Percentiles rank a stretch among this genome's conserved stretches.
phyloP scores from a whole-genome alignment of 2,888 invertebrate genomes.

The Amiota minor region DNA sequence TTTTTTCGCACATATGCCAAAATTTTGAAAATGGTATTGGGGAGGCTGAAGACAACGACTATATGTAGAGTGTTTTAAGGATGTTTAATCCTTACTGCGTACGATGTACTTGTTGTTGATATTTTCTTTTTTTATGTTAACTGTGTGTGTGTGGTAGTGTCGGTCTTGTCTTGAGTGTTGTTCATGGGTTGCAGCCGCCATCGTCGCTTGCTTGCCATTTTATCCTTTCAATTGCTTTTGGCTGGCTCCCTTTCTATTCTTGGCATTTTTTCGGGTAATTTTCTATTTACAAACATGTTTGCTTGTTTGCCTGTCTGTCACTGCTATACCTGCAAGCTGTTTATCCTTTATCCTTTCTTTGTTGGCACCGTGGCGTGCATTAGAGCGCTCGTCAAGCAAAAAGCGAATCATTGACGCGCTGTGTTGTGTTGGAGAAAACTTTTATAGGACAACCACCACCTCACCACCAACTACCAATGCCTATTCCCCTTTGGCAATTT shows the following conservation, averaged over 20 bases:
- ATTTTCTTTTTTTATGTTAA: constrained; percentile 11
- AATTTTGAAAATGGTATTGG: background rate
- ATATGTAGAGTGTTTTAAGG: background rate
- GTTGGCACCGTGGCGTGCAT: constrained; percentile 23
- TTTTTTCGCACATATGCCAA: constrained; percentile 21
- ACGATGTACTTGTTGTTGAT: background rate
- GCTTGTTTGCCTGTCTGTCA: constrained; percentile 27
- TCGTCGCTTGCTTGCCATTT: constrained; percentile 18
- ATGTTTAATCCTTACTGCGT: constrained; percentile 24
- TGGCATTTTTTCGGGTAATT: constrained; percentile 24
- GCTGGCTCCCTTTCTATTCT: background rate
- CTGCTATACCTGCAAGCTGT: constrained; percentile 3
- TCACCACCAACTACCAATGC: background rate
- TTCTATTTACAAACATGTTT: constrained; percentile 36
- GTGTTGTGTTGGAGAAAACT: too few relatives aligned
- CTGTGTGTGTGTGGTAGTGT: background rate
- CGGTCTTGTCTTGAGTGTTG: constrained; percentile 28
- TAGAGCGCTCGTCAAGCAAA: constrained; percentile 9
- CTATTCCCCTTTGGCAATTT: background rate
- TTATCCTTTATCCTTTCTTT: constrained; percentile 20
- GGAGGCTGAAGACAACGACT: background rate
- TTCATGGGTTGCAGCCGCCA: constrained; percentile 3
- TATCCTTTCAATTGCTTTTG: constrained; percentile 15
- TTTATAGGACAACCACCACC: too few relatives aligned
- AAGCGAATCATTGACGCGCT: background rate